phyloP scores from a whole-genome alignment of 2,888 invertebrate genomes.

The Chrysolina oricalcia region DNA sequence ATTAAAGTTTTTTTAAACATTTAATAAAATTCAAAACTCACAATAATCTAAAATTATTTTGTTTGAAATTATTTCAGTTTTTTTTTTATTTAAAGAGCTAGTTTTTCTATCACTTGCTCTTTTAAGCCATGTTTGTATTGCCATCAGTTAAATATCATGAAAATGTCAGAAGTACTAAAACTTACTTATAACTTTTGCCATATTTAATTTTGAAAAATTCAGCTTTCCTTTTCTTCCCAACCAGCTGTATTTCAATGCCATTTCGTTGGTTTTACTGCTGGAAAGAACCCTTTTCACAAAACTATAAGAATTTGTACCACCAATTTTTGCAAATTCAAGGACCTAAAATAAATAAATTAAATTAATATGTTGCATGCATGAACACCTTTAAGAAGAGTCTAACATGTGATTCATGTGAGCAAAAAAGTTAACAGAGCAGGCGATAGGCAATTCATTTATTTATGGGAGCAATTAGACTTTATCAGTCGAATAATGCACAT shows the following conservation, averaged over 20 bases:
- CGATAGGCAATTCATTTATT: too few species aligned
- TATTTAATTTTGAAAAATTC: slow-evolving; percentile 16
- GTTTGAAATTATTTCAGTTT: slow-evolving; percentile 11
- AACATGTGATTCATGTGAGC: too few species aligned
- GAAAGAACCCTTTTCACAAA: slow-evolving; percentile 29
- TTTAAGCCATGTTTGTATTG: slow-evolving; percentile 24
- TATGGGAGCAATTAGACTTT: too few species aligned
- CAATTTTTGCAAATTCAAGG: slow-evolving; percentile 29
- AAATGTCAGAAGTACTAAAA: slow-evolving; percentile 4
- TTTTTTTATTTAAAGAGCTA: slow-evolving; percentile 7
- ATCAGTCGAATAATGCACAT: too few species aligned
- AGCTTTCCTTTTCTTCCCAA: slow-evolving; percentile 27
- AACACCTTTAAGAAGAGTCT: not conserved
- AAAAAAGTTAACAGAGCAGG: too few species aligned
- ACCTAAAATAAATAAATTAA: slow-evolving; percentile 29
- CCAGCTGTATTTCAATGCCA: slow-evolving; percentile 22
- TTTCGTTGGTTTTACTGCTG: slow-evolving; percentile 1
- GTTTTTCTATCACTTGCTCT: slow-evolving; percentile 16
- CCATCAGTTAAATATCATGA: slow-evolving; percentile 20
- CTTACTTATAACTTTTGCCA: slow-evolving; percentile 27
- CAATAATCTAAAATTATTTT: not conserved
- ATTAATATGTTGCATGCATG: slow-evolving; percentile 16
- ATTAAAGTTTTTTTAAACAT: slow-evolving; percentile 5
- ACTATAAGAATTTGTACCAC: slow-evolving; percentile 26
- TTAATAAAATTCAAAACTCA: not conserved